These are phyloP conservation scores for Clarias pachynema DNA, from an alignment of 2,797 vertebrate species.

Conservation along the genomic window DNA sequence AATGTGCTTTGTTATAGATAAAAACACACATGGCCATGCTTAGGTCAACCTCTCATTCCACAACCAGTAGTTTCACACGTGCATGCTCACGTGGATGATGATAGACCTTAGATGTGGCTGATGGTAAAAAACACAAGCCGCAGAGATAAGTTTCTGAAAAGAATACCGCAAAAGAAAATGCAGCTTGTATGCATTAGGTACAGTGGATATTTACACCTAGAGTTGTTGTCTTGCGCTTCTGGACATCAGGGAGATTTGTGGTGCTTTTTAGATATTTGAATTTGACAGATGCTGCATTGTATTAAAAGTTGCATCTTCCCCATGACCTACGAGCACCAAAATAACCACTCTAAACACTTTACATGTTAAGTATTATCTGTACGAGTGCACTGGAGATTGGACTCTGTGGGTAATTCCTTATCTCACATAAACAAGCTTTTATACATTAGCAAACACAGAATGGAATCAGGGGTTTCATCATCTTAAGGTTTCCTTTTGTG, in stretches of 20 bases:
- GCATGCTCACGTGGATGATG: slow-evolving; percentile 27
- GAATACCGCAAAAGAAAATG: slow-evolving; percentile 19
- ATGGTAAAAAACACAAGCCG: slow-evolving; percentile 50
- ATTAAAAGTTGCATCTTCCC: not conserved
- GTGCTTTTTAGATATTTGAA: not conserved
- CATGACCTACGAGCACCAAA: not conserved
- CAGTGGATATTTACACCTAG: slow-evolving; percentile 16
- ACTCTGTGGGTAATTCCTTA: slow-evolving; percentile 26
- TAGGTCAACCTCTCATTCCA: slow-evolving; percentile 51
- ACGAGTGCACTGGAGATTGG: slow-evolving; percentile 9
- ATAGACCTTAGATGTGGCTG: slow-evolving; percentile 58
- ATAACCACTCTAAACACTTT: not conserved
- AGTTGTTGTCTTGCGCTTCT: slow-evolving; percentile 6
- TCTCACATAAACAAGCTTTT: not conserved
- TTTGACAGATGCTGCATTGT: not conserved
- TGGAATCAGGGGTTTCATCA: slow-evolving; percentile 26
- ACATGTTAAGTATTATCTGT: not conserved
- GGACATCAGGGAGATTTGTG: slow-evolving; percentile 13
- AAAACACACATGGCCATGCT: slow-evolving; percentile 52
- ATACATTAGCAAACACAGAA: not conserved
- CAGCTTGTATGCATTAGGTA: not conserved
- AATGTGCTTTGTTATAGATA: slow-evolving; percentile 62
- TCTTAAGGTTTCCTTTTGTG: slow-evolving; percentile 24
- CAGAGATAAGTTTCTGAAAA: slow-evolving; percentile 46
- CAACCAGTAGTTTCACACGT: slow-evolving; percentile 49